Base-by-base conservation (phyloP, 2,888 invertebrate genomes). In the Gortyna flavago region DNA sequence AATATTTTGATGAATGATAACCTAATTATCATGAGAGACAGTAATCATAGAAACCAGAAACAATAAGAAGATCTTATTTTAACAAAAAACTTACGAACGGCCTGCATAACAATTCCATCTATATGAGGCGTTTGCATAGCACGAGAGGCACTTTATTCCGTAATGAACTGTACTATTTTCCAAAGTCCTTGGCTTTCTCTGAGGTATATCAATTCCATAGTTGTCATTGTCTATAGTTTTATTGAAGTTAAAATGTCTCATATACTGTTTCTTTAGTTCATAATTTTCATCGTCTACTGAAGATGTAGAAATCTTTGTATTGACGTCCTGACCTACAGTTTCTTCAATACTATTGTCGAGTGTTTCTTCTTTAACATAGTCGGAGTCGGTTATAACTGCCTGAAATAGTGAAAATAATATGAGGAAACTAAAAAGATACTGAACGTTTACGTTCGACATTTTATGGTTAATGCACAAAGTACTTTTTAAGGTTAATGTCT, bases 61-160 rank as follows among this genome's bases (percentile, higher is more conserved):
- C 16, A 16, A n/a, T n/a, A n/a, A 9, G 1, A 77, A 38, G 1
- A 29, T 2, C n/a, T 29, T 7, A 11, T 80, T 54, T 41, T 18
- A 0, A 32, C 0, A 65, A 57, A n/a, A 38, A n/a, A 89, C 93
- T 93, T 89, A 94, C 93, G 81, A 61, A 64, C 67, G 71, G 69
- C 92, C 94, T 41, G 72, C 85, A 81, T 92, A 94, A 84, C 95
- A 95, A 54, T 89, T 85, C 79, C 79, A 79, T 11, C 7, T 25
- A 87, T 83, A 71, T 91, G 88, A 82, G 70, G 87, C 87, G 76
- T 88, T 88, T 70, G 89, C 89, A 57, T 83, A 88, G 85, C 94
- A 94, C 35, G 91, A 88, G 69, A 91, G 61, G 80, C 95, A 95
- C 81, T 88, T 81, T 64, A 92, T 80, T 77, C 77, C 87, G 18